Percentiles rank a stretch among this genome's conserved stretches.
phyloP scores from a whole-genome alignment of 2,113 vertebrate genomes.

The Stercorarius parasiticus region DNA sequence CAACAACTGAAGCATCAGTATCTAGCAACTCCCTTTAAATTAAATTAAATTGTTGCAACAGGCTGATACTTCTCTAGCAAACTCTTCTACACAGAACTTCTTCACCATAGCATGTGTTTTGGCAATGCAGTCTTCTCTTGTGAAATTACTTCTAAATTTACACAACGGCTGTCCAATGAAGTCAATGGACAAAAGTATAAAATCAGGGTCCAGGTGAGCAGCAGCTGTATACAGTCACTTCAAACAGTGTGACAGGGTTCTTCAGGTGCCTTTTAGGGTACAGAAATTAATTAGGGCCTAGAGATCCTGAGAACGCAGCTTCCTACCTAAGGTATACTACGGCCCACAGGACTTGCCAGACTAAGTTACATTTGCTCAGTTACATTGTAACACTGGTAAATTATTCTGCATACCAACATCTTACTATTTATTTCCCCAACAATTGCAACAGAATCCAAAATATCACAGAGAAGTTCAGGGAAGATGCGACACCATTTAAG shows the following conservation, averaged over 20 bases:
- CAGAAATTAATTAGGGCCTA: not conserved
- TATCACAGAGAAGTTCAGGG: not conserved
- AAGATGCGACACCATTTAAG: not conserved
- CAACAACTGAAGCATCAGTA: not conserved
- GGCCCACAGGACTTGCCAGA: not conserved
- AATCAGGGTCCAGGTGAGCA: not conserved
- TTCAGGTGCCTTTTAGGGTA: not conserved
- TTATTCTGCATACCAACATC: not conserved
- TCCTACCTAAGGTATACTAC: not conserved
- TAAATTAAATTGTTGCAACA: not conserved
- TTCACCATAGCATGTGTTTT: not conserved
- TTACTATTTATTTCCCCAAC: not conserved
- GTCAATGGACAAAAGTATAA: not conserved
- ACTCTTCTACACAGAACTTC: not conserved
- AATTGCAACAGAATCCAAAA: not conserved
- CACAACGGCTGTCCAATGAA: not conserved
- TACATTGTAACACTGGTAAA: not conserved
- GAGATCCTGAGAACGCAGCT: not conserved
- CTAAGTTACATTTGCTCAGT: not conserved
- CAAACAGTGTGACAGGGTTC: not conserved
- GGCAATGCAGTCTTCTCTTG: not conserved
- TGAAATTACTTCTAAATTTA: not conserved
- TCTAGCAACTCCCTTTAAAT: not conserved
- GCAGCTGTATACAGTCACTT: not conserved
- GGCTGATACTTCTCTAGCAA: not conserved